Conservation (phyloP, 2,888 invertebrate genomes). For the Smittia aterrima region DNA sequence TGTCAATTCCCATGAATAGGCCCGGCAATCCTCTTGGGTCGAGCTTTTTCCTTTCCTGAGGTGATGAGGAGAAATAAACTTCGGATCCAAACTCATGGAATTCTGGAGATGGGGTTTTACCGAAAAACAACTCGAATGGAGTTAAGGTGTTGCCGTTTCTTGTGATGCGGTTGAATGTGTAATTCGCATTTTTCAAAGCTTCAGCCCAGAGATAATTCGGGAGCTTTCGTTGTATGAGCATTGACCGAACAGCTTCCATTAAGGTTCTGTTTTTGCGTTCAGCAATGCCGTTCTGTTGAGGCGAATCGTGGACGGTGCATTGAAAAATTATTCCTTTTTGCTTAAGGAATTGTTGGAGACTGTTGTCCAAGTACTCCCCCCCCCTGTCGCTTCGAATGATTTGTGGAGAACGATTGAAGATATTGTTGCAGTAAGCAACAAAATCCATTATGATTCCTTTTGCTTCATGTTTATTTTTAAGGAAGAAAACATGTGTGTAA, state of each 20-base stretch:
- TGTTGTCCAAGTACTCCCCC: conserved; percentile 45
- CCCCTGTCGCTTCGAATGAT: conserved; percentile 46
- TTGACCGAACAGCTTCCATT: conserved; percentile 45
- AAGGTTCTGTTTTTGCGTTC: conserved; percentile 45
- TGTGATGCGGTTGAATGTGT: conserved; percentile 44
- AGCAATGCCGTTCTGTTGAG: conserved; percentile 46
- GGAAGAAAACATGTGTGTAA: conserved; percentile 42
- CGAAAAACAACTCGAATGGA: neutral
- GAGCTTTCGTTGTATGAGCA: conserved; percentile 45
- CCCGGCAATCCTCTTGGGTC: neutral
- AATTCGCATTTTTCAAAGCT: conserved; percentile 45
- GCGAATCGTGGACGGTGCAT: conserved; percentile 44
- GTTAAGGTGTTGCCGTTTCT: neutral
- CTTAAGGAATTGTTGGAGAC: conserved; percentile 44
- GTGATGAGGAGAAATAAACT: neutral
- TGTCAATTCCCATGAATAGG: neutral
- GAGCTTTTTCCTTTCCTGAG: neutral
- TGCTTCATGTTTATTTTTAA: conserved; percentile 44
- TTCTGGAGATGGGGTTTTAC: neutral
- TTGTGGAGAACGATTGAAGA: conserved; percentile 44
- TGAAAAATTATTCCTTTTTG: conserved; percentile 45
- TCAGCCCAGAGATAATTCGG: conserved; percentile 46
- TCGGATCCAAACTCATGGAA: neutral
- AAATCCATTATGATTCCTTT: conserved; percentile 44
- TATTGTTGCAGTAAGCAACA: conserved; percentile 44